These are phyloP conservation scores for Hippopotamus amphibius DNA, from an alignment of 2,113 vertebrate species.

Conservation along the genomic window DNA sequence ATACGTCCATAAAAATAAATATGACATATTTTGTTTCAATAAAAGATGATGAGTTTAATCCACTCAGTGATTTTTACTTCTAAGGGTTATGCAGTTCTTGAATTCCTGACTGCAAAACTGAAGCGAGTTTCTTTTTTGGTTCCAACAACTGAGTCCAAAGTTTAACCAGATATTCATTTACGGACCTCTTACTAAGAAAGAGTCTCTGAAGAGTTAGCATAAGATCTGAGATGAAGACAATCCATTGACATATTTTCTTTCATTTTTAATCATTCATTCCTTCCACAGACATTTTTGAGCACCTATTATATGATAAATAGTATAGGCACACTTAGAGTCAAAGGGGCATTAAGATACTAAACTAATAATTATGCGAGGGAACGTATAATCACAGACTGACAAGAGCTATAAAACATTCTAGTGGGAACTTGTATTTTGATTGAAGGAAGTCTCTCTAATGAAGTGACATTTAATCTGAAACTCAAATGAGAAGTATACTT, in stretches of 20 bases:
- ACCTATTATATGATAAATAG: not conserved
- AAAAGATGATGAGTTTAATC: not conserved
- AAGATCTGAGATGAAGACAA: not conserved
- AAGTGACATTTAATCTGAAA: constrained; percentile 17
- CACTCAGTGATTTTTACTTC: not conserved
- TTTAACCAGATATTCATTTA: constrained; percentile 19
- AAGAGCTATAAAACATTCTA: not conserved
- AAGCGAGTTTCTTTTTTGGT: not conserved
- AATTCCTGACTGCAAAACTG: not conserved
- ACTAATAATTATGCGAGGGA: not conserved
- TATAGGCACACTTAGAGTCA: not conserved
- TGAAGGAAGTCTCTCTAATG: not conserved
- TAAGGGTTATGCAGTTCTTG: not conserved
- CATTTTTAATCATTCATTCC: not conserved
- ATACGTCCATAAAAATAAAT: not conserved
- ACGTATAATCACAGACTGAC: not conserved
- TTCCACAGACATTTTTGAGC: not conserved
- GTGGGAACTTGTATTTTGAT: not conserved
- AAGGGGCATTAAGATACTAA: not conserved
- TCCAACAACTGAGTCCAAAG: not conserved
- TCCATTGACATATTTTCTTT: not conserved
- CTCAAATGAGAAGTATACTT: not conserved
- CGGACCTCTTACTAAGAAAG: not conserved
- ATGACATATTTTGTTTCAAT: constrained; percentile 23
- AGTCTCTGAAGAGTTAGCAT: not conserved